Percentiles rank a stretch among this genome's conserved stretches.
Conservation (phyloP, 2,797 vertebrate genomes). For the Schizopygopsis pylzovi region DNA sequence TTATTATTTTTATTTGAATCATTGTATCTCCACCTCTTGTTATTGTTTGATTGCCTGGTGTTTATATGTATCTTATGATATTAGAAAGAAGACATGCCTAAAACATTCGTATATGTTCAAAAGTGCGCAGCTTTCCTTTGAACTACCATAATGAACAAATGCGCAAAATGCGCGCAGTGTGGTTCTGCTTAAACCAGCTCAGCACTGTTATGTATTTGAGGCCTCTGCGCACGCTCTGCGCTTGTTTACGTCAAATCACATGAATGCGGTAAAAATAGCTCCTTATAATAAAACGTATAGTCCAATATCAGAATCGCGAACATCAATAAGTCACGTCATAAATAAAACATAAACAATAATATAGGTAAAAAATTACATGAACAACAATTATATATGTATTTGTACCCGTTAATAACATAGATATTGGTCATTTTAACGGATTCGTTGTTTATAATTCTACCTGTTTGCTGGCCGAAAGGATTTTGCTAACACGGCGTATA, state of each 20-base stretch:
- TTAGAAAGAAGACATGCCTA: neutral
- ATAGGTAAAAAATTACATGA: neutral
- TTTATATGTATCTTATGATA: neutral
- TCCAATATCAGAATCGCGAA: neutral
- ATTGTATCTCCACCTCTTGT: neutral
- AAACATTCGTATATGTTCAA: neutral
- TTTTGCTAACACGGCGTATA: slow-evolving; percentile 76
- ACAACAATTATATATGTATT: neutral
- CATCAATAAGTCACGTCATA: neutral
- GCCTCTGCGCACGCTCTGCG: neutral
- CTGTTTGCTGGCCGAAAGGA: slow-evolving; percentile 81
- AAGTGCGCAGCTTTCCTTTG: neutral
- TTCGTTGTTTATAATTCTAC: slow-evolving; percentile 55
- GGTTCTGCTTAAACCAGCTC: slow-evolving; percentile 18
- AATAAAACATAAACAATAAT: neutral
- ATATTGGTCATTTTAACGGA: neutral
- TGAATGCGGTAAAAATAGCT: slow-evolving; percentile 28
- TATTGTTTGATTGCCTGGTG: neutral
- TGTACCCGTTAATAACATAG: neutral
- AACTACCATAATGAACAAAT: neutral
- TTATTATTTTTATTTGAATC: neutral
- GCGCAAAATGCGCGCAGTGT: slow-evolving; percentile 49
- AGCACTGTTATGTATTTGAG: neutral
- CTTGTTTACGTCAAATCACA: slow-evolving; percentile 45
- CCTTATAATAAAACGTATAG: neutral